Evolutionary conservation across 2,888 invertebrate genomes (phyloP).

Genomic region (Phorcus lineatus): DNA sequence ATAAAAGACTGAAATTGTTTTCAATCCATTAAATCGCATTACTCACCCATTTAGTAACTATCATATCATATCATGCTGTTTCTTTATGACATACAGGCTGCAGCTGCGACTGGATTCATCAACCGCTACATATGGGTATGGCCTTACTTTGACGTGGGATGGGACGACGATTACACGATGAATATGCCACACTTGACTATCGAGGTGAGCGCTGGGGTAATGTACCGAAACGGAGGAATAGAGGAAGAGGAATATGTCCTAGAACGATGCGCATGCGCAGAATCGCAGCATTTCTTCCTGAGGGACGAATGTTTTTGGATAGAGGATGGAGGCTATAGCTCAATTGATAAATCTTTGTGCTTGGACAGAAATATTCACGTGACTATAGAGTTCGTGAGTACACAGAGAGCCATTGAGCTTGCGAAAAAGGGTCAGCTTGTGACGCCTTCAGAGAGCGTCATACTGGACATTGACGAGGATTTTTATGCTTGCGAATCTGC

Average conservation of each 20-base stretch:
- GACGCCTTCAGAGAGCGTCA: slow-evolving; percentile 36
- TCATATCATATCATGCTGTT: too few species aligned
- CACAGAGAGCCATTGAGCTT: slow-evolving; percentile 43
- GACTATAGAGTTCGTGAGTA: slow-evolving; percentile 51
- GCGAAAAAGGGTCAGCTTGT: slow-evolving; percentile 38
- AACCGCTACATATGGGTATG: slow-evolving; percentile 60
- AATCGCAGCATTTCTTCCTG: neutral
- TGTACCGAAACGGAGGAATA: neutral
- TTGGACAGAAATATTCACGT: slow-evolving; percentile 38
- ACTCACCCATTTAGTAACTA: too few species aligned
- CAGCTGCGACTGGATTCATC: slow-evolving; percentile 56
- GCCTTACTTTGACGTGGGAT: slow-evolving; percentile 53
- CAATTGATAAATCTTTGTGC: neutral
- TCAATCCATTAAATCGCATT: too few species aligned
- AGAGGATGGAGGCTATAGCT: neutral
- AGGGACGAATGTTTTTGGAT: neutral
- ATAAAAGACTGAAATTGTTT: too few species aligned
- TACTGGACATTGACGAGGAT: slow-evolving; percentile 68
- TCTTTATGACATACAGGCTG: slow-evolving; percentile 44
- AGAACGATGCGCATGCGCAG: slow-evolving; percentile 7
- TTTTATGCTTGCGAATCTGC: slow-evolving; percentile 63
- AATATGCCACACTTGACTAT: slow-evolving; percentile 26
- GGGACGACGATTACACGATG: slow-evolving; percentile 33
- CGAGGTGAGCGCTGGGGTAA: slow-evolving; percentile 45
- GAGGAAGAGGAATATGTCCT: neutral